A percentile compares a stretch with the other conserved stretches of the same genome.
These are phyloP conservation scores for Cerastis leucographa DNA, from an alignment of 2,888 invertebrate species.

Conservation along the genomic window DNA sequence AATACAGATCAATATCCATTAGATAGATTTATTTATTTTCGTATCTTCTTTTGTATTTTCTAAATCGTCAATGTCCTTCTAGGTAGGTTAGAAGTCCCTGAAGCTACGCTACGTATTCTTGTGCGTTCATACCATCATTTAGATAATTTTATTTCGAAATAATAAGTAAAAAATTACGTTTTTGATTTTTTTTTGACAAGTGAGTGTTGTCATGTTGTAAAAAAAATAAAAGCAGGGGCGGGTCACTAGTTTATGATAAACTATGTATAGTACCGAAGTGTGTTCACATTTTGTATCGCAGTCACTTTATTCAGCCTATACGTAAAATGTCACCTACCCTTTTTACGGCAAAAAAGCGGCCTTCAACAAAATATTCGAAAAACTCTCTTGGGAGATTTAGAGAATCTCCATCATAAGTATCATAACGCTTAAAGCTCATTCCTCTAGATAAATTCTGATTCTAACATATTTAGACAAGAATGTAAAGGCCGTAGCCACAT, in stretches of 20 bases:
- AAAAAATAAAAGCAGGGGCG: not conserved
- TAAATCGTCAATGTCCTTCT: not conserved
- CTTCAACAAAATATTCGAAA: constrained; percentile 9
- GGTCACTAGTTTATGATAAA: not conserved
- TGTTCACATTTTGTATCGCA: not conserved
- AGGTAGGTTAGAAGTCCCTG: too few relatives aligned
- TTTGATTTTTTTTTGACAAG: too few relatives aligned
- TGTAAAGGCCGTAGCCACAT: constrained; percentile 1
- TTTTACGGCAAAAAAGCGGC: not conserved
- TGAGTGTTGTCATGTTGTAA: not conserved
- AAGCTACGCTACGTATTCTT: not conserved
- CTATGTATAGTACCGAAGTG: not conserved
- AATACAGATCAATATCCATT: not conserved
- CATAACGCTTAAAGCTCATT: constrained; percentile 30
- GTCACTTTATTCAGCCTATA: constrained; percentile 1
- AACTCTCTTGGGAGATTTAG: constrained; percentile 1
- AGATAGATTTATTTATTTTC: not conserved
- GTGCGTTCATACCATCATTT: not conserved
- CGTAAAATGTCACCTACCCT: not conserved
- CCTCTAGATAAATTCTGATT: constrained; percentile 29
- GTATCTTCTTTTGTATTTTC: not conserved
- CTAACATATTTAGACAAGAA: constrained; percentile 28
- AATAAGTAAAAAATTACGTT: too few relatives aligned
- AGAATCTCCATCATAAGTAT: constrained; percentile 21
- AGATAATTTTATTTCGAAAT: not conserved